phyloP scores from a whole-genome alignment of 1,140 invertebrate species.

The Heliconius nattereri region DNA sequence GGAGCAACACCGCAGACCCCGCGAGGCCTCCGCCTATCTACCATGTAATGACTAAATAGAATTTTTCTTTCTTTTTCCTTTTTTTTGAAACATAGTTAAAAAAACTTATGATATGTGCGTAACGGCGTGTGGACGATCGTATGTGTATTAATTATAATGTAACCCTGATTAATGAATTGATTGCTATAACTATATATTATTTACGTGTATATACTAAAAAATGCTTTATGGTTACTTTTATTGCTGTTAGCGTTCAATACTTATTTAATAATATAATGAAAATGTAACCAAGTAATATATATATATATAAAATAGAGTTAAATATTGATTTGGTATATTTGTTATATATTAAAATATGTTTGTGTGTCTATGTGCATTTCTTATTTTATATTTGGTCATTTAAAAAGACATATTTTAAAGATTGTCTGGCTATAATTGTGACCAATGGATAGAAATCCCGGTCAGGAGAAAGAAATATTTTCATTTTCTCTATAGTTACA shows the following conservation, averaged over 20 bases:
- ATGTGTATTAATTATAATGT: constrained; percentile 73
- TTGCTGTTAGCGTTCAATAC: neutral
- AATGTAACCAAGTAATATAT: neutral
- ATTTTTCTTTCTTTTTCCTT: constrained; percentile 68
- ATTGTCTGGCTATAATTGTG: too few relatives aligned
- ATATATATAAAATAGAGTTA: too few relatives aligned
- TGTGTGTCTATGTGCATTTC: too few relatives aligned
- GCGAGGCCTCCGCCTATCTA: constrained; percentile 59
- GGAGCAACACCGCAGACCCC: constrained; percentile 46
- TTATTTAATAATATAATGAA: neutral
- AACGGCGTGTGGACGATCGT: constrained; percentile 75
- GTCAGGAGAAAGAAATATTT: too few relatives aligned
- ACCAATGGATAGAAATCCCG: too few relatives aligned
- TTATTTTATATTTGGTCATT: too few relatives aligned
- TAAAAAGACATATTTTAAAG: too few relatives aligned
- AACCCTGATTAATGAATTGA: constrained; percentile 52
- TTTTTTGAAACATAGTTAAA: constrained; percentile 70
- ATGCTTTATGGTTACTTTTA: neutral
- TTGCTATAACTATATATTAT: constrained; percentile 45
- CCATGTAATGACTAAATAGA: constrained; percentile 76
- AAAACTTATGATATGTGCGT: constrained; percentile 78
- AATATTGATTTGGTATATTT: too few relatives aligned
- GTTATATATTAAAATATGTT: too few relatives aligned
- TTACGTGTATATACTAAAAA: neutral
- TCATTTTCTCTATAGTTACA: too few relatives aligned